A percentile compares a stretch with the other conserved stretches of the same genome.
phyloP scores from a whole-genome alignment of 2,113 vertebrate genomes.

The Lepisosteus osseus region DNA sequence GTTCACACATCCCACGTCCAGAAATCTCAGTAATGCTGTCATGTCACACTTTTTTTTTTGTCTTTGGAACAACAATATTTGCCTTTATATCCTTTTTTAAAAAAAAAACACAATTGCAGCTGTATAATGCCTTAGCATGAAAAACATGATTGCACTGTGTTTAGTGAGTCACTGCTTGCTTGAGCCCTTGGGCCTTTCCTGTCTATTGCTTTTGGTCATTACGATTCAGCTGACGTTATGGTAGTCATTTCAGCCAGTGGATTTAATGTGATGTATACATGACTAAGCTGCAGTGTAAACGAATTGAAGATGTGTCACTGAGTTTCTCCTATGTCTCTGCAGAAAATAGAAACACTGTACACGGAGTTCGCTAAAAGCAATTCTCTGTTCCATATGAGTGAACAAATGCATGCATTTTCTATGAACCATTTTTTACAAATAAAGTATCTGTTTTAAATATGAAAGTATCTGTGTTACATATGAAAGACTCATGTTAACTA shows the following conservation, averaged over 20 bases:
- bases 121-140: too few species aligned
- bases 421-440: too few species aligned
- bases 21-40: too few species aligned
- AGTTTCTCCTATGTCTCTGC: background rate
- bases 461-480: too few species aligned
- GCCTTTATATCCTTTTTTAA: too few species aligned
- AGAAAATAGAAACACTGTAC: background rate
- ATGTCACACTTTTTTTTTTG: too few species aligned
- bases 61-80: too few species aligned
- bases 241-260: background rate
- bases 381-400: background rate
- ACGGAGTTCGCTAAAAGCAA: conserved; percentile 22
- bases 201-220: background rate
- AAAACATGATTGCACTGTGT: background rate
- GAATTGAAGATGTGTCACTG: background rate
- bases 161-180: background rate
- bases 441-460: too few species aligned
- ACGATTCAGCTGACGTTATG: background rate
- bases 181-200: background rate
- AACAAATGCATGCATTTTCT: background rate
- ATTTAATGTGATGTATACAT: background rate
- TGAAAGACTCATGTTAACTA: too few species aligned
- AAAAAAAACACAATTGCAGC: too few species aligned
- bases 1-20: background rate
- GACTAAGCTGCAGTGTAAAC: background rate